Base-by-base conservation (phyloP, 2,797 vertebrate genomes). In the Tolypeutes matacus region DNA sequence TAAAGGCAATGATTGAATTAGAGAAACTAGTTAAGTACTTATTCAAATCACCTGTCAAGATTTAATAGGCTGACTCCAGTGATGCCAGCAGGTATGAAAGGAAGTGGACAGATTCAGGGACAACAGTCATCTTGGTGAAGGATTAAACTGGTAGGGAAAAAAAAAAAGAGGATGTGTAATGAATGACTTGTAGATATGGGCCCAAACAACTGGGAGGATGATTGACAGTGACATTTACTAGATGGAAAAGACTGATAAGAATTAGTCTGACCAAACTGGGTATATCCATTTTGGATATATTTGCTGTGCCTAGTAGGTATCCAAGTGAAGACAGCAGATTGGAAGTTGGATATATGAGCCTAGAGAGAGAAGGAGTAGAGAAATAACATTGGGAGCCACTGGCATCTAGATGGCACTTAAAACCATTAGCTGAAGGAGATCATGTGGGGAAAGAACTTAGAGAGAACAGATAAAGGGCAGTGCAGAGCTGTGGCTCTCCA, bases 1-100 rank as follows among this genome's bases (percentile, higher is more conserved):
- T 25, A 83, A 90, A 89, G 4, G 21, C 27, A 91, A 83, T 17
- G 78, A 58, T 1, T 86, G 10, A 96, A 84, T 76, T 86, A 86
- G 31, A 95, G n/a, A 93, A 80, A 92, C 15, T 15, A 90, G 31
- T 12, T 76, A 88, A 77, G 21, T 27, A 64, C 21, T 13, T 77
- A 85, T 89, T 91, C 86, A 76, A 88, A 82, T 72, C 9, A 25
- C 10, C 11, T 53, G 27, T 53, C 86, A 31, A 36, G 20, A 89
- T 70, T 92, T 92, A 86, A 86, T 62, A 49, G 34, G 83, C 34
- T 84, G 46, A 89, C 20, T 72, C n/a, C 70, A 89, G 1, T 83
- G 3, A 67, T 70, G 25, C 20, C 34, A 75, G 23, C 78, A 39
- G 18, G 64, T 39, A 76, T 72, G 18, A 87, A 83, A 49, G 78